Conservation (phyloP, 2,797 vertebrate genomes). For the Artibeus lituratus region DNA sequence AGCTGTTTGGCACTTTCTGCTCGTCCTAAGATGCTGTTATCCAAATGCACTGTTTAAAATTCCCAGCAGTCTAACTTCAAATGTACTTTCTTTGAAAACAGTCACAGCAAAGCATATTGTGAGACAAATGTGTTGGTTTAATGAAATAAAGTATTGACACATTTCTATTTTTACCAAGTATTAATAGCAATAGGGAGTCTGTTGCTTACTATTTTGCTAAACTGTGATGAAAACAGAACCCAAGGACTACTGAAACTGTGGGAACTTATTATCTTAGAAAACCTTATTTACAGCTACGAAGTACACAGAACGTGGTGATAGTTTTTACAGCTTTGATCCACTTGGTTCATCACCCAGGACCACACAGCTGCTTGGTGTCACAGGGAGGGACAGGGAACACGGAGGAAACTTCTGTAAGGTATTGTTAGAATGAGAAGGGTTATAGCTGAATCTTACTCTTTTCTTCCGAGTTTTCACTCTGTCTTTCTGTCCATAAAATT, state of each 20-base stretch:
- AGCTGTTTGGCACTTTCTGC: background rate
- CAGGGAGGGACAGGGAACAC: background rate
- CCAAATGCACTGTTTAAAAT: constrained; percentile 34
- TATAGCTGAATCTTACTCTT: background rate
- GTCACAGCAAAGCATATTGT: constrained; percentile 65
- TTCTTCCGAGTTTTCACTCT: background rate
- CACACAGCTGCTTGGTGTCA: background rate
- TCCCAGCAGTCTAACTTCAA: constrained; percentile 48
- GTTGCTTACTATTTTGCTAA: constrained; percentile 62
- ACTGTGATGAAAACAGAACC: constrained; percentile 60
- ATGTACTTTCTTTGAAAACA: constrained; percentile 58
- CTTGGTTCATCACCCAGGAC: background rate
- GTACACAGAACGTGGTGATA: background rate
- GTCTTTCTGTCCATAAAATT: background rate
- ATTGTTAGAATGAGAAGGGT: background rate
- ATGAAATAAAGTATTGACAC: constrained; percentile 55
- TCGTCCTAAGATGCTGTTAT: constrained; percentile 34
- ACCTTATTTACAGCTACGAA: constrained; percentile 31
- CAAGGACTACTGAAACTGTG: constrained; percentile 29
- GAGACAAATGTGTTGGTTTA: constrained; percentile 70
- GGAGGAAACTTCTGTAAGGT: background rate
- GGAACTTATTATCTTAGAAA: constrained; percentile 25
- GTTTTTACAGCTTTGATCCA: background rate
- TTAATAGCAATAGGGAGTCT: constrained; percentile 55
- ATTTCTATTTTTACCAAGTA: constrained; percentile 62